Conservation (phyloP, 2,113 vertebrate genomes). For the Felis chaus region DNA sequence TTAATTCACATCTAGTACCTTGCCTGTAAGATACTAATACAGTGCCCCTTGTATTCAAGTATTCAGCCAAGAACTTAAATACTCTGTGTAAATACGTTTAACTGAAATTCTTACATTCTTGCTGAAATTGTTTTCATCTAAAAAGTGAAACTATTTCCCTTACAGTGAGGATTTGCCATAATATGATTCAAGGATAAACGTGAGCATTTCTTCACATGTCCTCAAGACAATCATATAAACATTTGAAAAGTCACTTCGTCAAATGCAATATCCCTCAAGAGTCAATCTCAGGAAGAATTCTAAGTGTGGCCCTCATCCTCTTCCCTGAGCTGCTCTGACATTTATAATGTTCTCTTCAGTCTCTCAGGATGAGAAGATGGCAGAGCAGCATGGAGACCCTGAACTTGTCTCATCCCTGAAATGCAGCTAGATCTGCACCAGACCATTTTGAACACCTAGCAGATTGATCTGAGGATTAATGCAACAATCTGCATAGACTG, state of each 20-base stretch:
- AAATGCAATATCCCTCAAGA: not conserved
- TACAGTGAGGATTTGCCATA: not conserved
- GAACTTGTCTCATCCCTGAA: no score
- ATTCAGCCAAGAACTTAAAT: not conserved
- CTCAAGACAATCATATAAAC: not conserved
- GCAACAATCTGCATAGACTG: no score
- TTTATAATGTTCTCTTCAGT: not conserved
- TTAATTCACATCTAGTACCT: not conserved
- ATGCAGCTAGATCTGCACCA: no score
- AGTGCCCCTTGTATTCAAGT: not conserved
- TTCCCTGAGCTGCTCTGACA: not conserved
- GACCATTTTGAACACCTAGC: no score
- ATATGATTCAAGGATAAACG: not conserved
- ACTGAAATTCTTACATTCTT: not conserved
- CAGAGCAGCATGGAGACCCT: no score
- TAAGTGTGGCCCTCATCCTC: not conserved
- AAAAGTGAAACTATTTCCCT: not conserved
- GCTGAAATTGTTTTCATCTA: not conserved
- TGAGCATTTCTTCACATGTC: not conserved
- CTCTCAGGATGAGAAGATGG: not conserved
- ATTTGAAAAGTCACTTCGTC: not conserved
- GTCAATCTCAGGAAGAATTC: not conserved
- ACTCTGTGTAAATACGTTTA: not conserved
- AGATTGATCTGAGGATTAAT: no score
- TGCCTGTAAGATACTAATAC: not conserved